phyloP scores from a whole-genome alignment of 2,113 vertebrate species.

The Leucopsar rothschildi region DNA sequence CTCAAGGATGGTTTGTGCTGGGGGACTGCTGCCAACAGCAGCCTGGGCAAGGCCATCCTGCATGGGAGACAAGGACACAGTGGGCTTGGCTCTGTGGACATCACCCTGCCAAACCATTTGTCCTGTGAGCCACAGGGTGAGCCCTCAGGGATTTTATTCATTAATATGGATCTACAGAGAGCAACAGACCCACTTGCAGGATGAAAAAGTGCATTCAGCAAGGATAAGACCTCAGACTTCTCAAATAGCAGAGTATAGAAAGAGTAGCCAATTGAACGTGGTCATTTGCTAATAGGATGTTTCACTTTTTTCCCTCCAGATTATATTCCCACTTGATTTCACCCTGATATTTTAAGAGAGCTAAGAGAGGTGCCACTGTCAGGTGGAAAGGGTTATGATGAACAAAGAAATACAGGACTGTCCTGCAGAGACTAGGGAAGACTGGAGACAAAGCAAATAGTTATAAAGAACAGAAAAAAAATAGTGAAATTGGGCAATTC shows the following conservation, averaged over 20 bases:
- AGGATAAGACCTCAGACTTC: neutral
- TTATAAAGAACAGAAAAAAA: neutral
- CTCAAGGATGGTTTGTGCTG: neutral
- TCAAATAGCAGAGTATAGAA: neutral
- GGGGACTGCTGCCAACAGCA: neutral
- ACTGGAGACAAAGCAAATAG: neutral
- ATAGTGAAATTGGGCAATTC: neutral
- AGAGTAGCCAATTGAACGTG: neutral
- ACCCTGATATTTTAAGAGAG: neutral
- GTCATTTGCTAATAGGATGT: neutral
- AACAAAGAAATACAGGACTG: neutral
- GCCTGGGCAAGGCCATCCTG: neutral
- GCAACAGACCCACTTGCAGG: neutral
- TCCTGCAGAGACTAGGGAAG: neutral
- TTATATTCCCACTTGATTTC: neutral
- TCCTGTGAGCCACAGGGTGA: neutral
- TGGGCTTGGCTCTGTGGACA: neutral
- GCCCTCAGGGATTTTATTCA: neutral
- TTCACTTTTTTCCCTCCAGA: neutral
- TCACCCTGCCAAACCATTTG: neutral
- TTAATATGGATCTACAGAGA: neutral
- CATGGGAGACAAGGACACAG: fast-evolving
- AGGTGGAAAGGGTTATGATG: neutral
- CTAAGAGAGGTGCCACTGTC: neutral
- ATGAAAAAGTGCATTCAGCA: neutral